Percentiles rank a stretch among this genome's conserved stretches.
phyloP scores from a whole-genome alignment of 1,140 invertebrate genomes.

The Oscheius sp. region DNA sequence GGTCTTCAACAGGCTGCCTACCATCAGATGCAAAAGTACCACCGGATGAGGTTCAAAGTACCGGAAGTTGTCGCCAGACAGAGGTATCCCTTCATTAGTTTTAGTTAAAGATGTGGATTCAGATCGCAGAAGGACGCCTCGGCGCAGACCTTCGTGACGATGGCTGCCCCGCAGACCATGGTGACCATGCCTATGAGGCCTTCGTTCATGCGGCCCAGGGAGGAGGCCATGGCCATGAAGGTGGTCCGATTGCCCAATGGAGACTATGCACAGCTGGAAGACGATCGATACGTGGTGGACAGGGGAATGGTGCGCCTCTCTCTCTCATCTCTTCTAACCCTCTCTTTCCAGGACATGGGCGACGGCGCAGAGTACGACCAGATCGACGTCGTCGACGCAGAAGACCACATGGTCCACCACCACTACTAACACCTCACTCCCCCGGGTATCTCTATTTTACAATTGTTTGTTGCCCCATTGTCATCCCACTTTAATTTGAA shows the following conservation, averaged over 20 bases:
- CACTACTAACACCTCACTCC: no score
- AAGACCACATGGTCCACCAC: neutral
- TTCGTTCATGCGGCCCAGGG: neutral
- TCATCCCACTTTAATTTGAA: no score
- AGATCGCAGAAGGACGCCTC: neutral
- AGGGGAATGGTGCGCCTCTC: neutral
- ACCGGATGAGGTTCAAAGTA: conserved; percentile 14
- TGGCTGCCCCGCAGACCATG: conserved; percentile 1
- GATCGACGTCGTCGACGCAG: neutral
- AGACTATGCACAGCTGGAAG: neutral
- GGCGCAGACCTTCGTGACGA: neutral
- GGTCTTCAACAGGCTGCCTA: conserved; percentile 3
- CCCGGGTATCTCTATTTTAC: no score
- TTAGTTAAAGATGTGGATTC: neutral
- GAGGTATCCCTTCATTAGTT: neutral
- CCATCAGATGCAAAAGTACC: conserved; percentile 10
- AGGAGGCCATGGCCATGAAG: neutral
- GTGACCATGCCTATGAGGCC: neutral
- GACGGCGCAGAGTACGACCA: neutral
- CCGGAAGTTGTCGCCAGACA: conserved; percentile 9
- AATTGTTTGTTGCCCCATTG: no score
- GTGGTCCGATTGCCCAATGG: neutral
- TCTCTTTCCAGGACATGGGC: neutral
- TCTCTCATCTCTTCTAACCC: neutral
- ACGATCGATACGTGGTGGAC: neutral